phyloP scores from a whole-genome alignment of 2,113 vertebrate species.

The Macquaria ambigua region DNA sequence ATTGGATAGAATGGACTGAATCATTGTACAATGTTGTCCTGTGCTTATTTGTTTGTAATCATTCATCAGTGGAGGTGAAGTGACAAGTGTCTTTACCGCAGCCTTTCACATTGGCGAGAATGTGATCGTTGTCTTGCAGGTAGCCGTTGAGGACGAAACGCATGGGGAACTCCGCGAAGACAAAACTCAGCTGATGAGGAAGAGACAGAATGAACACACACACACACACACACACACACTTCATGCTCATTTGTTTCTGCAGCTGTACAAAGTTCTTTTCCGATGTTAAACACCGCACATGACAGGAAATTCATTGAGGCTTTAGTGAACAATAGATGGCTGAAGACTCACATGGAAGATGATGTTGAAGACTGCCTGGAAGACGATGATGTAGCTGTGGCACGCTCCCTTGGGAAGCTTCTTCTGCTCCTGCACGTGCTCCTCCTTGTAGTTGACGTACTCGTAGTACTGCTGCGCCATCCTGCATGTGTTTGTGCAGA shows the following conservation, averaged over 20 bases:
- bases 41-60: background rate
- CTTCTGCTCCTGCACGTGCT: constrained; percentile 89
- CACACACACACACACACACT: background rate
- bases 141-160: constrained; percentile 89
- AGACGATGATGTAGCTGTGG: constrained; percentile 88
- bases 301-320: background rate
- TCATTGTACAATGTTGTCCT: background rate
- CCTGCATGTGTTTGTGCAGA: constrained; percentile 57
- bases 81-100: constrained; percentile 87
- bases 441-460: constrained; percentile 90
- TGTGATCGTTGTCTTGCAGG: constrained; percentile 86
- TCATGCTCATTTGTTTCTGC: background rate
- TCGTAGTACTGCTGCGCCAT: constrained; percentile 98
- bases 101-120: constrained; percentile 81
- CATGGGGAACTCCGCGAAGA: constrained; percentile 93
- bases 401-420: constrained; percentile 86
- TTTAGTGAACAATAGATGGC: background rate
- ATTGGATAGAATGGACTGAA: background rate
- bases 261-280: background rate
- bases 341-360: constrained; percentile 90
- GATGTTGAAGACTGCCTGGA: constrained; percentile 91
- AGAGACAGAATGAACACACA: constrained; percentile 44
- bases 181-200: constrained; percentile 89
- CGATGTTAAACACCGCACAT: background rate
- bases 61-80: background rate